Base-by-base conservation (phyloP, 1,140 invertebrate species). In the Drosophila azteca region DNA sequence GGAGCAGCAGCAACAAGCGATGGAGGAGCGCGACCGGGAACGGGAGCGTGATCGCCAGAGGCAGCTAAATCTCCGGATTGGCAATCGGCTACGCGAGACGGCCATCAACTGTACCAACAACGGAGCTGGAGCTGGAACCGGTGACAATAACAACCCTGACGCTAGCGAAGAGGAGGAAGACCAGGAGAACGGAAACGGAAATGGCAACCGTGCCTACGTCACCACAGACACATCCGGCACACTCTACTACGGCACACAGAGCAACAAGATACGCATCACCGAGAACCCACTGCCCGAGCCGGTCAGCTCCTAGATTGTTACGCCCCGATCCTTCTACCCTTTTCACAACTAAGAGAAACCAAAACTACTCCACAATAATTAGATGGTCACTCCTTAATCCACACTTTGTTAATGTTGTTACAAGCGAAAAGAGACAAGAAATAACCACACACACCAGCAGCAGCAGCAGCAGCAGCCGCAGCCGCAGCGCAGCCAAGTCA, bases 211-310 rank as follows among this genome's bases (percentile, higher is more conserved):
- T 50, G 82, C 90, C 52, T 85, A 90, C 62, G 82, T 90, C 24
- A 90, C 80, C 59, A 84, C 77, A 53, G 88, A 82, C 35, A 88
- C 72, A 79, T 79, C 65, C 45, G 76, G 71, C 45, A 90, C 70
- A 48, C 82, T 82, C 44, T 90, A 90, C 60, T 90, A 79, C 70
- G 81, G 76, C 63, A 62, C 81, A 69, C 85, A 88, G 59, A 73
- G 76, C 63, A 90, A 83, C 75, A 90, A 91, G 66, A 92, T 92
- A 77, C 91, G 91, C 67, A 92, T 92, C 72, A 92, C 91, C 58
- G 91, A 92, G 76, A 92, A 92, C 70, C 91, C 91, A 79, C 88
- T 92, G 87, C 91, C 91, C 65, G 91, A 91, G 73, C 77, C 90
- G 66, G 83, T 92, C 61, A 91, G 83, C 81, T 91, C 87, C 80